These are phyloP conservation scores for Zosterops japonicus DNA, from an alignment of 2,113 vertebrate species.

Conservation along the genomic window DNA sequence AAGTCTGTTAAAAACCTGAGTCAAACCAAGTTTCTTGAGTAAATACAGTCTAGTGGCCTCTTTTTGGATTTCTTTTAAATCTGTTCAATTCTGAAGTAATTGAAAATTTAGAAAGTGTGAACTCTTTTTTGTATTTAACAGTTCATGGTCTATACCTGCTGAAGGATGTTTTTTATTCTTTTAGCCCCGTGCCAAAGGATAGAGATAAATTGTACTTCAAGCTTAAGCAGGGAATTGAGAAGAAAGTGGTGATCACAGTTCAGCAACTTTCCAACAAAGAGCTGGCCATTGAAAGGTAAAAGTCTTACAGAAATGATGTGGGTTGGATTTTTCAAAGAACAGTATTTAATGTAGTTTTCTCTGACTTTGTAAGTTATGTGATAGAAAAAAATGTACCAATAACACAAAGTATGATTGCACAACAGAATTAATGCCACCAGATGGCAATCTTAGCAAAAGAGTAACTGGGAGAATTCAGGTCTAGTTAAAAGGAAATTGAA, in stretches of 20 bases:
- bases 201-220: conserved; percentile 98
- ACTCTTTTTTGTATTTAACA: background rate
- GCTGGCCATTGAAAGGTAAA: conserved; percentile 93
- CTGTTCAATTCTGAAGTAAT: background rate
- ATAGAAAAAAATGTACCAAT: background rate
- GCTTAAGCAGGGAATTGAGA: conserved; percentile 91
- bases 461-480: background rate
- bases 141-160: background rate
- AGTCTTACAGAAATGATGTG: background rate
- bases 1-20: background rate
- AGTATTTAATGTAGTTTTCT: background rate
- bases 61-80: background rate
- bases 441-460: conserved; percentile 70
- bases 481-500: background rate
- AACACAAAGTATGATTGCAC: background rate
- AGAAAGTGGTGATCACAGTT: conserved; percentile 92
- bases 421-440: conserved; percentile 57
- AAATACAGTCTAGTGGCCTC: background rate
- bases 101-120: background rate
- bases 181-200: conserved; percentile 94
- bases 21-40: background rate
- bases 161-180: conserved; percentile 34
- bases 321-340: background rate
- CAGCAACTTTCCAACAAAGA: conserved; percentile 95
- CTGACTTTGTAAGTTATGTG: background rate